Evolutionary conservation across 2,113 vertebrate genomes (phyloP).

Genomic region (Zingel zingel): DNA sequence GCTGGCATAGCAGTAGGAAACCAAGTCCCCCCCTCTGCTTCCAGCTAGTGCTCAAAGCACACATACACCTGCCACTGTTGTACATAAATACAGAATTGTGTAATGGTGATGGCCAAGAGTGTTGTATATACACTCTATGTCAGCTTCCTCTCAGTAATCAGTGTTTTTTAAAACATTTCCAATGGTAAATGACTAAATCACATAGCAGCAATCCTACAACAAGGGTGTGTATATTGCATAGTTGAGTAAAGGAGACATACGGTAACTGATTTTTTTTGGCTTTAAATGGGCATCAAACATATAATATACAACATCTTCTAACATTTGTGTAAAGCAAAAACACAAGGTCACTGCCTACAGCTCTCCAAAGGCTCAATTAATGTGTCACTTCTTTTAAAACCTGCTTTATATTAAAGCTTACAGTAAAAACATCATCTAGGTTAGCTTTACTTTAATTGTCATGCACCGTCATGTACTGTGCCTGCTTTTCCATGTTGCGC

Average conservation of each 20-base stretch:
- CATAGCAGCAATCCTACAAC: constrained; percentile 2
- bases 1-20: constrained; percentile 45
- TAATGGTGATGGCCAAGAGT: constrained; percentile 7
- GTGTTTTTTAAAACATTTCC: constrained; percentile 15
- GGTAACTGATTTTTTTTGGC: neutral
- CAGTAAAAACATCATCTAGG: constrained; percentile 2
- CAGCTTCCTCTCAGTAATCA: constrained; percentile 41
- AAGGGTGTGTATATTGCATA: neutral
- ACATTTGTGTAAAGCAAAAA: neutral
- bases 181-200: constrained; percentile 3
- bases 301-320: neutral
- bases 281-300: neutral
- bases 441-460: constrained; percentile 22
- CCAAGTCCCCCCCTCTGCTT: constrained; percentile 27
- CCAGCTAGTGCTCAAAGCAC: constrained; percentile 61
- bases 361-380: neutral
- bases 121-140: neutral
- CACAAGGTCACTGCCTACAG: neutral
- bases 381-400: constrained; percentile 14
- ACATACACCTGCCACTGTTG: neutral
- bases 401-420: constrained; percentile 11
- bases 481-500: constrained; percentile 25
- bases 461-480: constrained; percentile 20
- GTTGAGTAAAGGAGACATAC: neutral
- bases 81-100: constrained; percentile 27